Evolutionary conservation across 2,113 vertebrate genomes (phyloP), one percentile per base, ranked within the genome.

Genomic region (Dipodomys stephensi): DNA sequence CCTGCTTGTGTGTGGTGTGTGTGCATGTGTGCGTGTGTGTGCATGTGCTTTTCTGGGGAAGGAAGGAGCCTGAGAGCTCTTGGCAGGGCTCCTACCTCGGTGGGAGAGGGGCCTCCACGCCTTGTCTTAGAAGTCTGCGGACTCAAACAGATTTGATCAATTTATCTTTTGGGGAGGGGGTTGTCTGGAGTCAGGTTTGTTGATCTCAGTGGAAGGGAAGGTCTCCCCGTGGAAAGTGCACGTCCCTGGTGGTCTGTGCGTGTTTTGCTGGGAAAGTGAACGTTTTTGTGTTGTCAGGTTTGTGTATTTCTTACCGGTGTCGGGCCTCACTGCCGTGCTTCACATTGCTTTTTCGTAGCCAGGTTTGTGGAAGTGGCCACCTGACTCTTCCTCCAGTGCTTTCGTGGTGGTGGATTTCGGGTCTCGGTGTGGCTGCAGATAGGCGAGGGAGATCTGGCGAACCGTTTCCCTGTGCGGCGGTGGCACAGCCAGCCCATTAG

Each of bases 291-390:
- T 4, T 65, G 64, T 90, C 78, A 71, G 68, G 69, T 57, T 23
- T 81, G 35, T 57, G n/a, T 64, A 0, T 76, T 93, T 82, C 46
- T 84, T 64, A 72, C 67, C 25, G 53, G 30, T 53, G 90, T 88
- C 77, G 85, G 87, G 53, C 74, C 68, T 72, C 64, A 74, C 44
- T 27, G 0, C 32, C 16, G 1, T 83, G 90, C n/a, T 84, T 90
- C 68, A 57, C 25, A 62, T 53, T 79, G 72, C n/a, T 35, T n/a
- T 77, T 96, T 30, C 20, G 57, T 83, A 96, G 90, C 73, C 84
- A 93, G 16, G 35, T 74, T 91, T 81, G 23, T 88, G n/a, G 90
- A 89, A 77, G 46, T 35, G 32, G 8, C 77, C 86, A 62, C 65
- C 39, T 49, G 11, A 60, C 71, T 79, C 87, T 92, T 88, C 82